Base-by-base conservation (phyloP, 2,888 invertebrate genomes). In the Pammene aurita region DNA sequence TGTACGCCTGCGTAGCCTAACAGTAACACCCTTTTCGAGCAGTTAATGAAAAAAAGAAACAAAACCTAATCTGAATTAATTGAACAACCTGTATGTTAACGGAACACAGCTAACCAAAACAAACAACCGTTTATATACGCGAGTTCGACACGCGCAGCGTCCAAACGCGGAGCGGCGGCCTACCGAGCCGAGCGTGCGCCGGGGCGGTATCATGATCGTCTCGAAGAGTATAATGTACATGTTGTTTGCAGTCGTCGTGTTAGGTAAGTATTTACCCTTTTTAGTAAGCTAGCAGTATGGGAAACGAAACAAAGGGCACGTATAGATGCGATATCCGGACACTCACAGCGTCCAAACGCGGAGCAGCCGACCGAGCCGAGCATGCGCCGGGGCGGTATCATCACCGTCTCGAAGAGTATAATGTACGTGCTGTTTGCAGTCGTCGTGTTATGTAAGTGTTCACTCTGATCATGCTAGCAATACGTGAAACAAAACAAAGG, bases 371-470 rank as follows among this genome's bases (percentile, higher is more conserved):
- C 52, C 18, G 34, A 60, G 52, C 10, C 16, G 46, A 26, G 26
- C 26, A 48, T 7, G 48, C 38, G 34, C 34, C 6, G 67, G 67
- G 54, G 57, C 55, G 52, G 68, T 52, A 74, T 13, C 71, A 85
- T 86, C 86, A 72, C 75, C 64, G 73, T 75, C 26, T 66, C 80
- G 73, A 84, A 38, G 38, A 38, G 38, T 38, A 9, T 38, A 1
- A 0, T 89, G n/a, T 88, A 80, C 75, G 74, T 82, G 63, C 81
- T 90, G 46, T 79, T 90, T 1, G 80, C 87, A 61, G 81, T 82
- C 50, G 75, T 80, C 9, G 87, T 86, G 13, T 86, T 86, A 52
- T 89, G 90, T 90, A 73, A 85, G 80, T 70, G 7, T 38, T 7
- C 38, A 38, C 38, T 6, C 6, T 38, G 26, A 26, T 1, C 26